Conservation (phyloP, 2,888 invertebrate species). For the Eristalinus sepulchralis region DNA sequence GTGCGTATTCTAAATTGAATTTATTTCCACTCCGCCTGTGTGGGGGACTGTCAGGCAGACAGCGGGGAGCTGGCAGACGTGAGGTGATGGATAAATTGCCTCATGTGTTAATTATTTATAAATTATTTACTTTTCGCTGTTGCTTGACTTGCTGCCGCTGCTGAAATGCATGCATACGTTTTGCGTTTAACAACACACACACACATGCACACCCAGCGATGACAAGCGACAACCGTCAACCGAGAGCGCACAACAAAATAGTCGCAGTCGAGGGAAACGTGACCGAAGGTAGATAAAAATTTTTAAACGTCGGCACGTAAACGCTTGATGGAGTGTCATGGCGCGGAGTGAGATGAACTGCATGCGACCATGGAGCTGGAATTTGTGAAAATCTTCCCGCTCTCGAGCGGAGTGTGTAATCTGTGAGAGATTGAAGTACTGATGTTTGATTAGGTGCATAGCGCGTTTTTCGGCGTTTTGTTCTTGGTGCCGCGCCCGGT, state of each 20-base stretch:
- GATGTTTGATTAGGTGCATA: not conserved
- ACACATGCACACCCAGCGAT: not conserved
- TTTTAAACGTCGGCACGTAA: constrained; percentile 63
- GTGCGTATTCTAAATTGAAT: constrained; percentile 33
- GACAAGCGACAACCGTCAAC: not conserved
- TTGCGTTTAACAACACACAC: too few relatives aligned
- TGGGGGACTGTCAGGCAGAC: constrained; percentile 12
- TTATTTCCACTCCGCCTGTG: constrained; percentile 14
- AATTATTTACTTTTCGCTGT: constrained; percentile 44
- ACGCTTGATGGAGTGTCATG: constrained; percentile 50
- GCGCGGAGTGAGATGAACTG: constrained; percentile 1
- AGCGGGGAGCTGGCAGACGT: not conserved
- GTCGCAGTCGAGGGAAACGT: constrained; percentile 29
- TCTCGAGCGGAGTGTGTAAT: not conserved
- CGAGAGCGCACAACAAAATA: not conserved
- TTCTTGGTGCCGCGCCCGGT: not conserved
- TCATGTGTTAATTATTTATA: constrained; percentile 69
- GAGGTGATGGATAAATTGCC: constrained; percentile 38
- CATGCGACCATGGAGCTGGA: not conserved
- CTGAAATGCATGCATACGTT: constrained; percentile 3
- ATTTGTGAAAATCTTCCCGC: not conserved
- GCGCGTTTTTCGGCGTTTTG: not conserved
- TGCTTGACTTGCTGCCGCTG: constrained; percentile 12
- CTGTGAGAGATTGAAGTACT: not conserved
- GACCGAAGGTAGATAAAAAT: constrained; percentile 50